phyloP scores from a whole-genome alignment of 2,797 vertebrate species.

The Dallia pectoralis region DNA sequence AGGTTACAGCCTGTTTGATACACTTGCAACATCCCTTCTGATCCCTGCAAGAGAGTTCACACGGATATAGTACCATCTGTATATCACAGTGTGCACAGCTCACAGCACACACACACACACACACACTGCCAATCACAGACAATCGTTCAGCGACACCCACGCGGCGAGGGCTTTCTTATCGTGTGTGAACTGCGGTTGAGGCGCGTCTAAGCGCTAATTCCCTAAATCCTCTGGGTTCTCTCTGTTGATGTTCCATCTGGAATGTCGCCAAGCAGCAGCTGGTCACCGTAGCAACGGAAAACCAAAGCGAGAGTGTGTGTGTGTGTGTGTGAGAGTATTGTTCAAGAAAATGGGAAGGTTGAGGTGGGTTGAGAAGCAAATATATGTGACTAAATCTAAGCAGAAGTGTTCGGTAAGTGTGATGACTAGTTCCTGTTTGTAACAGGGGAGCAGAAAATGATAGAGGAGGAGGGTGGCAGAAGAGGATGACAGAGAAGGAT shows the following conservation, averaged over 20 bases:
- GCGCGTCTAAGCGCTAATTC: slow-evolving; percentile 8
- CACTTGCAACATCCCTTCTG: neutral
- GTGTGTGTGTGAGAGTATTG: slow-evolving; percentile 5
- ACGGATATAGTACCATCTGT: neutral
- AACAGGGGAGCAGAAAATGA: slow-evolving; percentile 1
- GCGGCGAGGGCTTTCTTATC: neutral
- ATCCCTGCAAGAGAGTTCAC: neutral
- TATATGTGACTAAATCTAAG: neutral
- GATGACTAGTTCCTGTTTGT: too few relatives aligned
- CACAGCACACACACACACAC: neutral
- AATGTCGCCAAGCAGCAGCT: neutral
- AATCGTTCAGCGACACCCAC: neutral
- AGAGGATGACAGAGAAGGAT: neutral
- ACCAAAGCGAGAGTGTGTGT: neutral
- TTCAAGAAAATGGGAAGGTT: neutral
- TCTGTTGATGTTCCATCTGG: neutral
- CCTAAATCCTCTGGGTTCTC: slow-evolving; percentile 5
- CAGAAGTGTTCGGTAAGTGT: slow-evolving; percentile 8
- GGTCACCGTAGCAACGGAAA: slow-evolving; percentile 2
- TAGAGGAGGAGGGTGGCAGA: neutral
- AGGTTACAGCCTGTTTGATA: neutral
- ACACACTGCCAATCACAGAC: neutral
- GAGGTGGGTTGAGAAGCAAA: neutral
- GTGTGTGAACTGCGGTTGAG: neutral
- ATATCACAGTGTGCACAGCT: too few relatives aligned